Base-by-base conservation (phyloP, 2,113 vertebrate genomes). In the Chunga burmeisteri region DNA sequence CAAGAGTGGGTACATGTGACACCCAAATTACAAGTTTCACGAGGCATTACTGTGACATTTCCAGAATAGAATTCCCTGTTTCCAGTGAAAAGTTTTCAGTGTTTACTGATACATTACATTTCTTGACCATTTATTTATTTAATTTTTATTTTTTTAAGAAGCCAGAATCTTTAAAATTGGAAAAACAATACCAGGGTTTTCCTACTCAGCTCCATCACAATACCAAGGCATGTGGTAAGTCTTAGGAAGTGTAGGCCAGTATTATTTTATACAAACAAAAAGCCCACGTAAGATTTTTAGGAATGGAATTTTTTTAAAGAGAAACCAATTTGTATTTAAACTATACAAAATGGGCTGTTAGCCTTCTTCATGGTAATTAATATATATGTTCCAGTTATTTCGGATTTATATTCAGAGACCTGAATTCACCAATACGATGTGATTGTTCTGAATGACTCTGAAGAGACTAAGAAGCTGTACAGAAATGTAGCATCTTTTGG, bases 11-110 rank as follows among this genome's bases (percentile, higher is more conserved):
- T 80, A 92, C 73, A 81, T 49, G 44, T 87, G 86, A 93, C 88
- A 92, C 89, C 93, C 94, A 87, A 94, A 90, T 72, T 90, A 90
- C 81, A 87, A 90, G 62, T 90, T 79, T 40, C 53, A 38, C 16
- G 88, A 92, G 95, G 58, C 63, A 42, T 63, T 75, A 73, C 7
- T 93, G 90, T 85, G 87, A 78, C 80, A 91, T 91, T 88, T 94
- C 58, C 55, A 93, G 80, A 94, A 68, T 14, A 91, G 34, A 94
- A 78, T 81, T 85, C 82, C 70, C 36, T 52, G 14, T 53, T 93
- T 72, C 58, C 68, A 81, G 44, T 23, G 46, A 86, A 63, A 77
- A 75, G 83, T 65, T 73, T 58, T 65, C 44, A 88, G 83, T 34
- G 23, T 55, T 91, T 67, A 73, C 59, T 91, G 47, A 68, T 46